phyloP scores from a whole-genome alignment of 2,888 invertebrate genomes.

The Xestoiulus laeticollis region DNA sequence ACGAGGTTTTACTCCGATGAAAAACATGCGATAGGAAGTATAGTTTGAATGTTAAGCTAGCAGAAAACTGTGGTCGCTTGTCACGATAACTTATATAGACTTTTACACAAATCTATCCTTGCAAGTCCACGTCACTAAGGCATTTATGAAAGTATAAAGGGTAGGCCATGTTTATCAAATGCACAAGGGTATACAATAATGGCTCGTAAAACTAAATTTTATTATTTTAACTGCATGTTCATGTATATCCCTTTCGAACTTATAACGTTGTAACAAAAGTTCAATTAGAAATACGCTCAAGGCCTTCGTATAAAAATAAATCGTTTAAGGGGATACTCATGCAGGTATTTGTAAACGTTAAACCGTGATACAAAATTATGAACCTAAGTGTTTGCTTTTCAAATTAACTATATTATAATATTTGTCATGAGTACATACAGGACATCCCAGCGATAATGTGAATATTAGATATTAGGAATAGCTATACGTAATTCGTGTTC shows the following conservation, averaged over 20 bases:
- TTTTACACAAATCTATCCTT: not conserved
- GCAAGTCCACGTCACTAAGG: constrained; percentile 15
- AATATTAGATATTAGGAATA: too few species aligned
- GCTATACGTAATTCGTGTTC: too few species aligned
- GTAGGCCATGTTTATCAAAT: constrained; percentile 19
- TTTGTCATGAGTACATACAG: too few species aligned
- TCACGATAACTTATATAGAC: not conserved
- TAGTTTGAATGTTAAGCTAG: not conserved
- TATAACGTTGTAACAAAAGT: constrained; percentile 2
- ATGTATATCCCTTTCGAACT: not conserved
- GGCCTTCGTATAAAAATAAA: not conserved
- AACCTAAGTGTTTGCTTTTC: too few species aligned
- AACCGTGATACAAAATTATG: too few species aligned
- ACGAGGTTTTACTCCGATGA: not conserved
- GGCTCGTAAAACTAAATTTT: not conserved
- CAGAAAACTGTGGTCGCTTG: not conserved
- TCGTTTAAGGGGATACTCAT: too few species aligned
- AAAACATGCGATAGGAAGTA: not conserved
- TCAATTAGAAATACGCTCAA: constrained; percentile 18
- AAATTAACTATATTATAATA: too few species aligned
- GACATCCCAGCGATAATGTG: too few species aligned
- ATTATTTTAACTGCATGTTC: constrained; percentile 7
- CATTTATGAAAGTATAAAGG: constrained; percentile 26
- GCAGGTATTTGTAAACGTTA: too few species aligned
- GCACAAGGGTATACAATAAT: constrained; percentile 4